Evolutionary conservation across 1,140 invertebrate genomes (phyloP).

Genomic region (Aethina tumida): DNA sequence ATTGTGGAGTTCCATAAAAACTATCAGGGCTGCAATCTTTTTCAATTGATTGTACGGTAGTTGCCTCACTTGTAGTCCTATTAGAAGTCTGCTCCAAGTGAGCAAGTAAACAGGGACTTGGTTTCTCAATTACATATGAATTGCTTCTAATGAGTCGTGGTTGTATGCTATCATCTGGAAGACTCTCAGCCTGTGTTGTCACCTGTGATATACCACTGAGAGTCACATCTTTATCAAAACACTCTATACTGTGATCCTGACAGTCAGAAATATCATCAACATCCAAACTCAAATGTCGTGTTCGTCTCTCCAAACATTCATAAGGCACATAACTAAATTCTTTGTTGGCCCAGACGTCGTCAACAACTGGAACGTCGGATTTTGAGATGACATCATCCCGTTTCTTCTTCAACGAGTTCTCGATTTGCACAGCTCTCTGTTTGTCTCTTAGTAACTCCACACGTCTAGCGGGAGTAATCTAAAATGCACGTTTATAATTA

Average conservation of each 20-base stretch:
- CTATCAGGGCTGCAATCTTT: slow-evolving; percentile 4
- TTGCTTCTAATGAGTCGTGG: slow-evolving; percentile 45
- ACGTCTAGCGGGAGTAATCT: slow-evolving; percentile 27
- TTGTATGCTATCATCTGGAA: slow-evolving; percentile 8
- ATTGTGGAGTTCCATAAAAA: slow-evolving; percentile 4
- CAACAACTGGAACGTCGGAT: slow-evolving; percentile 12
- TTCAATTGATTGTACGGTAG: not conserved
- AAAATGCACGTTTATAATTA: slow-evolving; percentile 5
- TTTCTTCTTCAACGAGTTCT: slow-evolving; percentile 19
- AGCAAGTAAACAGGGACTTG: slow-evolving; percentile 49
- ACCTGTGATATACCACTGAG: slow-evolving; percentile 2
- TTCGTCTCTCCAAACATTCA: slow-evolving; percentile 8
- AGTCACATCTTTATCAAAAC: slow-evolving; percentile 4
- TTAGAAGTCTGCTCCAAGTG: slow-evolving; percentile 27
- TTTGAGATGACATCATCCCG: slow-evolving; percentile 18
- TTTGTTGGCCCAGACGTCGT: slow-evolving; percentile 11
- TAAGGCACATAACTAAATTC: slow-evolving; percentile 20
- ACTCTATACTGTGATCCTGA: not conserved
- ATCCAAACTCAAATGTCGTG: slow-evolving; percentile 10
- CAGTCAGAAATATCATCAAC: slow-evolving; percentile 1
- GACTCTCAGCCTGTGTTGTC: not conserved
- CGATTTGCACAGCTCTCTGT: slow-evolving; percentile 29
- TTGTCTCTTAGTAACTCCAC: slow-evolving; percentile 30
- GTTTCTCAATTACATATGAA: slow-evolving; percentile 50
- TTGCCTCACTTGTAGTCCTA: not conserved